A percentile compares a stretch with the other conserved stretches of the same genome.
These are phyloP conservation scores for Sinocyclocheilus anophthalmus DNA, from an alignment of 2,113 vertebrate species.

Conservation along the genomic window DNA sequence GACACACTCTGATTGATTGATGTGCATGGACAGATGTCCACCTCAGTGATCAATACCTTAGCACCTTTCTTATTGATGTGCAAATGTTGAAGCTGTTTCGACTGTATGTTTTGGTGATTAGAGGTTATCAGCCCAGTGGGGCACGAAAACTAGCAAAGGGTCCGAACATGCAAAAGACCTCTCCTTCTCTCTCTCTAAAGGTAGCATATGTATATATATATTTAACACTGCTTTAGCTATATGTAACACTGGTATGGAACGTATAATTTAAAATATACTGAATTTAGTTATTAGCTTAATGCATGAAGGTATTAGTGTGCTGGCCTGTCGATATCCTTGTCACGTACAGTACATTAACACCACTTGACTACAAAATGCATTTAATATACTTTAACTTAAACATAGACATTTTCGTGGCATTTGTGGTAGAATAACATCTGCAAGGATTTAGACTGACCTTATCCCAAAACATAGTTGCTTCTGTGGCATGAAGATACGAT, in stretches of 20 bases:
- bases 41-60: not conserved
- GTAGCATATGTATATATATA: too few species aligned
- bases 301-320: too few species aligned
- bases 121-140: not conserved
- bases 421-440: not conserved
- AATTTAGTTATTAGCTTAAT: too few species aligned
- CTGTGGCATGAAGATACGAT: not conserved
- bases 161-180: not conserved
- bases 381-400: not conserved
- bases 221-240: too few species aligned
- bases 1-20: not conserved
- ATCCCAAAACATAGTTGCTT: not conserved
- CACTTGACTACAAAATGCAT: not conserved
- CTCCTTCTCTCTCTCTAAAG: not conserved
- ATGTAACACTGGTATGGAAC: not conserved
- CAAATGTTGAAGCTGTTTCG: not conserved
- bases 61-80: conserved; percentile 14
- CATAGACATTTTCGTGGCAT: not conserved
- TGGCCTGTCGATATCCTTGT: too few species aligned
- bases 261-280: not conserved
- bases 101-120: not conserved
- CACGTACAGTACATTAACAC: too few species aligned
- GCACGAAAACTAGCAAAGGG: not conserved
- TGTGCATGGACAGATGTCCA: not conserved
- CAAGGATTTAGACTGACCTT: not conserved